Evolutionary conservation across 92 coral and sea anemone genomes (phyloP).

Genomic region (Phenganax subtilis): DNA sequence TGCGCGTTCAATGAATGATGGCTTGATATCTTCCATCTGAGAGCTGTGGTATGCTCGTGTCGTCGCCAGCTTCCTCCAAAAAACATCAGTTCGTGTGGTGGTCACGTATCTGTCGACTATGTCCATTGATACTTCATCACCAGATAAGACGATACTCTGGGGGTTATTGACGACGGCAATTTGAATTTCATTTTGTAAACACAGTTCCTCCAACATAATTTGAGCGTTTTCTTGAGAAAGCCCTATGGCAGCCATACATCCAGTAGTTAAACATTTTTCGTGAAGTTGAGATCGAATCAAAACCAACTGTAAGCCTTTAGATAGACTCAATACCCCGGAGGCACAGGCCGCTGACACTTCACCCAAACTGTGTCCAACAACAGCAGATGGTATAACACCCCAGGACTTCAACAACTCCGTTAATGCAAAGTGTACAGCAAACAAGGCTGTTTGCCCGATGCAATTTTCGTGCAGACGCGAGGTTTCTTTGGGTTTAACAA

Average conservation of each 20-base stretch:
- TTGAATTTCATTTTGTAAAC: conserved; percentile 46
- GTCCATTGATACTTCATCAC: conserved; percentile 60
- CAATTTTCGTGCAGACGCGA: conserved; percentile 46
- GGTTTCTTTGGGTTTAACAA: conserved; percentile 43
- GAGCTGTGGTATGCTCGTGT: conserved; percentile 82
- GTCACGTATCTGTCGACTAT: conserved; percentile 53
- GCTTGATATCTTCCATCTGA: conserved; percentile 63
- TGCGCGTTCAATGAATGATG: conserved; percentile 35
- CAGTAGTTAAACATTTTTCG: conserved; percentile 62
- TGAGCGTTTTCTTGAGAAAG: conserved; percentile 55
- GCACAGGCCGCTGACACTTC: conserved; percentile 71
- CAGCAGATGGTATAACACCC: conserved; percentile 76
- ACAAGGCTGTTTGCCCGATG: conserved; percentile 73
- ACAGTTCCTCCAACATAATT: conserved; percentile 44
- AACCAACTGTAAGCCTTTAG: conserved; percentile 63
- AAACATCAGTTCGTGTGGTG: conserved; percentile 32
- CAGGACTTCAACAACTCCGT: conserved; percentile 69
- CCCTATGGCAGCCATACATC: conserved; percentile 89
- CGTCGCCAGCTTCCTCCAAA: conserved; percentile 65
- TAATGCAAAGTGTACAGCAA: conserved; percentile 72
- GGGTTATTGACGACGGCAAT: conserved; percentile 75
- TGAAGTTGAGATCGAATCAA: conserved; percentile 62
- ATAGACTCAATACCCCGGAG: conserved; percentile 58
- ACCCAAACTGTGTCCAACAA: conserved; percentile 92
- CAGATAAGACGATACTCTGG: conserved; percentile 66